Evolutionary conservation across 2,888 invertebrate species (phyloP).

Genomic region (Tipula helvola): DNA sequence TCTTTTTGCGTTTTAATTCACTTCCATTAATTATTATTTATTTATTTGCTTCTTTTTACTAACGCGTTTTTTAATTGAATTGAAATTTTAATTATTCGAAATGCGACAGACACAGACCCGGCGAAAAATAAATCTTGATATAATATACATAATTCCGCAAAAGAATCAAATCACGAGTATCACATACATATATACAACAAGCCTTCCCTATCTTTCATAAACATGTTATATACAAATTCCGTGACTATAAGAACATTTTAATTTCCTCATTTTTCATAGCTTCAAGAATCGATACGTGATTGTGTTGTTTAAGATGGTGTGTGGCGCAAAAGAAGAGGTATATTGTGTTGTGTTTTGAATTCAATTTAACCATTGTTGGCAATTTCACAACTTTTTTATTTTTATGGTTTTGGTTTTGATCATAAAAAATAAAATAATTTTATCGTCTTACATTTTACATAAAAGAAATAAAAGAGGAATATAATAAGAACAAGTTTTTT

Average conservation of each 20-base stretch:
- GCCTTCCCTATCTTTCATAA: not conserved
- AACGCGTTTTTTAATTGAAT: not conserved
- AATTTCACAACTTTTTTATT: not conserved
- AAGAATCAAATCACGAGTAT: not conserved
- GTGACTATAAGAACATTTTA: not conserved
- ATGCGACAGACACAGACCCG: not conserved
- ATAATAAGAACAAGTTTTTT: not conserved
- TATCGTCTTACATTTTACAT: not conserved
- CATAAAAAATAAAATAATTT: constrained; percentile 4
- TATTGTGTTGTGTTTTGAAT: not conserved
- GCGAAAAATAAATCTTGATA: not conserved
- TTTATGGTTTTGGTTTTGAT: not conserved
- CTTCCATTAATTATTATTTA: not conserved
- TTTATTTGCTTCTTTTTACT: not conserved
- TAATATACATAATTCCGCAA: not conserved
- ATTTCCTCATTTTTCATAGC: not conserved
- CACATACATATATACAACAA: not conserved
- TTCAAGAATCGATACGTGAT: not conserved
- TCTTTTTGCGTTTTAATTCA: not conserved
- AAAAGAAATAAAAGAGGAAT: not conserved
- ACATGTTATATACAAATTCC: not conserved
- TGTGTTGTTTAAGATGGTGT: not conserved
- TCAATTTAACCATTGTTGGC: constrained; percentile 4
- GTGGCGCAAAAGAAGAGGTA: not conserved
- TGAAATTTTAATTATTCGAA: not conserved